These are phyloP conservation scores for Rhegmatorhina hoffmannsi DNA, from an alignment of 2,113 vertebrate genomes.

Conservation along the genomic window DNA sequence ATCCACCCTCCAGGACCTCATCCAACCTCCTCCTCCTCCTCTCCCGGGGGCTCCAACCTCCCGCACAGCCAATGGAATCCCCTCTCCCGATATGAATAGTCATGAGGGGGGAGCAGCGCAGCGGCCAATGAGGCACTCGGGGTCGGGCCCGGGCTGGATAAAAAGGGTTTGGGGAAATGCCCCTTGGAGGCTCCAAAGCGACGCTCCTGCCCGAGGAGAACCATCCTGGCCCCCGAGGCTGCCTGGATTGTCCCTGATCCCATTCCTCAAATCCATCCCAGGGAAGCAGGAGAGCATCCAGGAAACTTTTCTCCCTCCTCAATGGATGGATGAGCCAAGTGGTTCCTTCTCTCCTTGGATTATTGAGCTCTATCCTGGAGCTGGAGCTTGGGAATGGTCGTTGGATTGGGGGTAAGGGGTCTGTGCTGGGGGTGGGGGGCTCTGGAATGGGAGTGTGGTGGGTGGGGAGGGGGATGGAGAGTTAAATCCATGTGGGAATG, in stretches of 20 bases:
- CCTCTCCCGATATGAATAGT: slow-evolving; percentile 75
- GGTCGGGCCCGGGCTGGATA: slow-evolving; percentile 64
- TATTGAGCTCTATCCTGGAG: neutral
- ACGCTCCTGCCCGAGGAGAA: neutral
- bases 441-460: neutral
- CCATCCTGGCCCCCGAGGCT: neutral
- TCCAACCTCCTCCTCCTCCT: slow-evolving; percentile 59
- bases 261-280: neutral
- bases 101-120: slow-evolving; percentile 58
- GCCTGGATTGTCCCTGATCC: neutral
- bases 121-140: slow-evolving; percentile 73
- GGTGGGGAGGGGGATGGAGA: neutral
- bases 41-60: slow-evolving; percentile 58
- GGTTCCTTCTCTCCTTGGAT: neutral
- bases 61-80: slow-evolving; percentile 74
- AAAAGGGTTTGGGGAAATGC: slow-evolving; percentile 3
- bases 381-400: neutral
- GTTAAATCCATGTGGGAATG: neutral
- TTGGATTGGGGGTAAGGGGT: slow-evolving; percentile 1
- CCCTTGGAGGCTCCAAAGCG: slow-evolving; percentile 4
- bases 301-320: neutral
- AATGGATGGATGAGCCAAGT: neutral
- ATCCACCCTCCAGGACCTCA: slow-evolving; percentile 61
- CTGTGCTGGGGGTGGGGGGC: neutral
- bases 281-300: neutral